A percentile compares a stretch with the other conserved stretches of the same genome.
Conservation (phyloP, 2,888 invertebrate genomes). For the Ptychoptera contaminata region DNA sequence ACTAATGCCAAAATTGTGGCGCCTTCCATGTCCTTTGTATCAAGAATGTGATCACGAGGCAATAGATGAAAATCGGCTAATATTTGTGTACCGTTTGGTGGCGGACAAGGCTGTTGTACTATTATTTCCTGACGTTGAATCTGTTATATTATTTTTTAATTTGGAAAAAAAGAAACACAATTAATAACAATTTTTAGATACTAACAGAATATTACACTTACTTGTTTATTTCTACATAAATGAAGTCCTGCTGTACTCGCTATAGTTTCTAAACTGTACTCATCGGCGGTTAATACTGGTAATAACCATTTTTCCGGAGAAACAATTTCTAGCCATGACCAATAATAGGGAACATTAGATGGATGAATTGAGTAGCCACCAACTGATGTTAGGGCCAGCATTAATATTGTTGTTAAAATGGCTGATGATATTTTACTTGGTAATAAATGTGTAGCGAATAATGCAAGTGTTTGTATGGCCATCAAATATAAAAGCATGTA, state of each 20-base stretch:
- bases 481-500: slow-evolving; percentile 56
- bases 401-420: slow-evolving; percentile 40
- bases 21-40: slow-evolving; percentile 35
- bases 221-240: slow-evolving; percentile 56
- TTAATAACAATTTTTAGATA: neutral
- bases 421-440: slow-evolving; percentile 48
- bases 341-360: slow-evolving; percentile 46
- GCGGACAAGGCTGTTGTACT: slow-evolving; percentile 65
- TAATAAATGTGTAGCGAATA: slow-evolving; percentile 49
- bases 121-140: slow-evolving; percentile 77
- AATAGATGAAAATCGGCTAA: slow-evolving; percentile 37
- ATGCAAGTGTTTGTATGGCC: slow-evolving; percentile 48
- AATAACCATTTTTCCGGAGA: slow-evolving; percentile 61
- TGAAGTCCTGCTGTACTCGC: slow-evolving; percentile 33
- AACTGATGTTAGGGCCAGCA: slow-evolving; percentile 42
- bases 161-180: slow-evolving; percentile 1
- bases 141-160: too few relatives aligned
- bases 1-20: slow-evolving; percentile 43
- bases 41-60: slow-evolving; percentile 35
- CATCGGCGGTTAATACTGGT: slow-evolving; percentile 47
- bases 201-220: slow-evolving; percentile 2
- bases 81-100: slow-evolving; percentile 61
- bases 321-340: slow-evolving; percentile 47
- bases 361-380: slow-evolving; percentile 56
- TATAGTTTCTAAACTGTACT: slow-evolving; percentile 48